These are phyloP conservation scores for Anastrepha ludens DNA, from an alignment of 1,140 invertebrate genomes.

Conservation along the genomic window DNA sequence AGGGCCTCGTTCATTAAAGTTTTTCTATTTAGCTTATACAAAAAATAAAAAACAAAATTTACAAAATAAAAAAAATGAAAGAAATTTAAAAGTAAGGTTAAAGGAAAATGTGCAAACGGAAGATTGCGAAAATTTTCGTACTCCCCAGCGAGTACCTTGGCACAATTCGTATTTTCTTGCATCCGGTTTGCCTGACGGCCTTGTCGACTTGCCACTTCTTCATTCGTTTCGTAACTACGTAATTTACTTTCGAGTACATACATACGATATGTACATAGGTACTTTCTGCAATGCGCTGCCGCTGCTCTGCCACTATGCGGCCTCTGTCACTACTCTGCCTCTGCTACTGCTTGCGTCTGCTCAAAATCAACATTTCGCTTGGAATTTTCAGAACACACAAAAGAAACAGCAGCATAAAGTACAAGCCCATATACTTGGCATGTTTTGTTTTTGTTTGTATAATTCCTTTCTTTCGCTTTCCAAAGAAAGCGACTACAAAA, in stretches of 20 bases:
- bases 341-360: neutral
- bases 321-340: neutral
- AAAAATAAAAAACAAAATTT: too few species aligned
- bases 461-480: neutral
- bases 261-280: neutral
- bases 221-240: too few species aligned
- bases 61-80: too few species aligned
- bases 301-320: neutral
- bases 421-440: neutral
- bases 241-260: constrained; percentile 9
- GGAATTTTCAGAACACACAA: neutral
- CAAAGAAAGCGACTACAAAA: constrained; percentile 1
- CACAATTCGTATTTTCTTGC: neutral
- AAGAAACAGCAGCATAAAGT: constrained; percentile 5
- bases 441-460: neutral
- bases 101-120: neutral
- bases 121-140: neutral
- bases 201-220: neutral
- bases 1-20: neutral
- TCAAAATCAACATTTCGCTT: neutral
- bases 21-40: neutral
- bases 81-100: neutral
- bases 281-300: neutral
- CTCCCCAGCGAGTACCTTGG: neutral
- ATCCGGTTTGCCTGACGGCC: constrained; percentile 8